A percentile compares a stretch with the other conserved stretches of the same genome.
Conservation (phyloP, 2,888 invertebrate species). For the Acrobasis repandana region DNA sequence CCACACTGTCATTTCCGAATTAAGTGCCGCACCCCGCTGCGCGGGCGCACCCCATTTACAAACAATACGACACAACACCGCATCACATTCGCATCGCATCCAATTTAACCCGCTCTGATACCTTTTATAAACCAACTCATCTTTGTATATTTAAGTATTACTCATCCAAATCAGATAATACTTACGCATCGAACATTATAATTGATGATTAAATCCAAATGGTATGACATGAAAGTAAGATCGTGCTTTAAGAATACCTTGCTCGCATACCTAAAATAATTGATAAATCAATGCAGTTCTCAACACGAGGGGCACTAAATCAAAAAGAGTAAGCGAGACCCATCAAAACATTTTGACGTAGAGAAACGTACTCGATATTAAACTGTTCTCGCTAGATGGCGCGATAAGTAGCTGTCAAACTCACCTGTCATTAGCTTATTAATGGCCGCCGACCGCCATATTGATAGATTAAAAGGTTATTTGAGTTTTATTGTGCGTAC, state of each 20-base stretch:
- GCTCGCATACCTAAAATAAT: slow-evolving; percentile 75
- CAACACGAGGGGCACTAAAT: slow-evolving; percentile 75
- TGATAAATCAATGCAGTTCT: slow-evolving; percentile 81
- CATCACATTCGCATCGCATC: slow-evolving; percentile 46
- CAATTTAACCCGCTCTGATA: slow-evolving; percentile 44
- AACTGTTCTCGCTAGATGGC: slow-evolving; percentile 78
- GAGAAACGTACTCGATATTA: slow-evolving; percentile 73
- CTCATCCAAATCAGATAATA: slow-evolving; percentile 74
- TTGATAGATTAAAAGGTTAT: slow-evolving; percentile 67
- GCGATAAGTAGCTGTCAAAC: slow-evolving; percentile 79
- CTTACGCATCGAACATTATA: slow-evolving; percentile 64
- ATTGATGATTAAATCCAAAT: slow-evolving; percentile 77
- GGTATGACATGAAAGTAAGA: slow-evolving; percentile 79
- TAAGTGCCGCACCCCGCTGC: slow-evolving; percentile 56
- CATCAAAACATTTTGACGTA: slow-evolving; percentile 79
- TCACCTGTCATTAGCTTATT: slow-evolving; percentile 78
- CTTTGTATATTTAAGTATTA: slow-evolving; percentile 48
- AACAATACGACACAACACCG: slow-evolving; percentile 61
- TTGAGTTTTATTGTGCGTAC: slow-evolving; percentile 57
- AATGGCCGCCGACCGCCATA: slow-evolving; percentile 63
- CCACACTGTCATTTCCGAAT: slow-evolving; percentile 49
- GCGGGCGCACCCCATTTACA: slow-evolving; percentile 66
- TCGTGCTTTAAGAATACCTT: slow-evolving; percentile 74
- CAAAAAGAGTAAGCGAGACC: slow-evolving; percentile 66
- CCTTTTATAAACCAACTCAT: slow-evolving; percentile 36